Base-by-base conservation (phyloP, 2,797 vertebrate genomes). In the Bradypus variegatus region DNA sequence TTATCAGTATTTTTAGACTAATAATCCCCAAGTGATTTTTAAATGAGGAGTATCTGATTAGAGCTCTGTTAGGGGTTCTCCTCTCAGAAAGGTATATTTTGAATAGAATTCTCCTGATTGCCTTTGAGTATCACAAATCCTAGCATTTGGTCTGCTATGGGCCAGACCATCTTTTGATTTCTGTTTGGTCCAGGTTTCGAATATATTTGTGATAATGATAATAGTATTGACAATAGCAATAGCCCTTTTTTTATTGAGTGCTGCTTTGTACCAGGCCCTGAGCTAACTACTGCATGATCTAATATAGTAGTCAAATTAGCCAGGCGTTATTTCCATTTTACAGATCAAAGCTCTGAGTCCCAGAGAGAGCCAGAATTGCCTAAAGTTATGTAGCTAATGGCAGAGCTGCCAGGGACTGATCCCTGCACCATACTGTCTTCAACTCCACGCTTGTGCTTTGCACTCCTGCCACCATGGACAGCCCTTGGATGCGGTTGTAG, bases 181-280 rank as follows among this genome's bases (percentile, higher is more conserved):
- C 45, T 79, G 87, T 93, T 93, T 84, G 64, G 80, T 86, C 88
- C 31, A 58, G 53, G 18, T 70, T 87, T 92, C 81, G 31, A 38
- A 69, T 69, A 3, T 88, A 62, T 94, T 95, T 84, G 67, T 82
- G 76, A 36, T 79, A 50, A 82, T 62, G 58, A 86, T 67, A 36
- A 55, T 90, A 45, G 81, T 33, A 75, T 25, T 72, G 92, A 60
- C 15, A 3, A 9, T 2, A 19, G 69, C n/a, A 53, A 1, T 55
- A 31, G n/a, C n/a, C 86, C 38, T 33, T 75, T 2, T 58, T 84
- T 78, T 12, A 45, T 53, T 41, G 36, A 92, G 29, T n/a, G 18
- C 27, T 45, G 0, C 13, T 70, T 25, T 36, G 1, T 53, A 31
- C 36, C 2, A 1, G 5, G 19, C 29, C 48, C 48, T 45, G 69